Evolutionary conservation across 1,140 invertebrate genomes (phyloP).

Genomic region (Aphelenchoides fujianensis): DNA sequence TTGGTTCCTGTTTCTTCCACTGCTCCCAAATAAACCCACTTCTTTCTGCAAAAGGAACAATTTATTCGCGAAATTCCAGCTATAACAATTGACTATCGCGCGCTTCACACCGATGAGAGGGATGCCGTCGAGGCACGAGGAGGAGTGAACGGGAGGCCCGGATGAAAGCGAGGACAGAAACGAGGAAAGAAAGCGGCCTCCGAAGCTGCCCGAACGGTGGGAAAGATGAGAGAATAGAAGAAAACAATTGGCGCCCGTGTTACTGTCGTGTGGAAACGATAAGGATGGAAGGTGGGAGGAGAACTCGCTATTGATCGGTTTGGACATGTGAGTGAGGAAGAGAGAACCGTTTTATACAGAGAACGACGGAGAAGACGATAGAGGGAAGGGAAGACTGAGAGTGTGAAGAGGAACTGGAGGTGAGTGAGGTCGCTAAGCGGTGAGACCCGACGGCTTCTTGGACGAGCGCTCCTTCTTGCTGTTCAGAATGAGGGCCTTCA

Average conservation of each 20-base stretch:
- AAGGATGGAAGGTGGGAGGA: too few species aligned
- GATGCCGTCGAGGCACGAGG: too few species aligned
- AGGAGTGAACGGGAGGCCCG: too few species aligned
- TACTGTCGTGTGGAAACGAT: too few species aligned
- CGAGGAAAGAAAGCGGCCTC: too few species aligned
- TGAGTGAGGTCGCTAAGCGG: too few species aligned
- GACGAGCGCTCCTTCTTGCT: background rate
- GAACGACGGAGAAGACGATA: background rate
- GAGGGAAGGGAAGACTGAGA: background rate
- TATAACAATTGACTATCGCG: slow-evolving; percentile 1
- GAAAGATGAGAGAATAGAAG: background rate
- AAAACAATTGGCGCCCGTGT: background rate
- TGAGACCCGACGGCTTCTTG: background rate
- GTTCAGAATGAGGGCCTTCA: slow-evolving; percentile 5
- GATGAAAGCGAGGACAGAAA: too few species aligned
- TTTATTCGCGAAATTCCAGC: background rate
- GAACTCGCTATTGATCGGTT: background rate
- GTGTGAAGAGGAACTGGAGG: background rate
- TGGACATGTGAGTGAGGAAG: background rate
- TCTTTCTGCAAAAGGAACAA: too few species aligned
- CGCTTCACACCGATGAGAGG: background rate
- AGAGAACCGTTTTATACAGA: slow-evolving; percentile 5
- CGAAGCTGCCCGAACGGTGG: too few species aligned
- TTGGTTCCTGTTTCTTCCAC: background rate
- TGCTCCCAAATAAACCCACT: too few species aligned